A percentile compares a stretch with the other conserved stretches of the same genome.
phyloP scores from a whole-genome alignment of 2,113 vertebrate genomes.

The Otocyon megalotis region DNA sequence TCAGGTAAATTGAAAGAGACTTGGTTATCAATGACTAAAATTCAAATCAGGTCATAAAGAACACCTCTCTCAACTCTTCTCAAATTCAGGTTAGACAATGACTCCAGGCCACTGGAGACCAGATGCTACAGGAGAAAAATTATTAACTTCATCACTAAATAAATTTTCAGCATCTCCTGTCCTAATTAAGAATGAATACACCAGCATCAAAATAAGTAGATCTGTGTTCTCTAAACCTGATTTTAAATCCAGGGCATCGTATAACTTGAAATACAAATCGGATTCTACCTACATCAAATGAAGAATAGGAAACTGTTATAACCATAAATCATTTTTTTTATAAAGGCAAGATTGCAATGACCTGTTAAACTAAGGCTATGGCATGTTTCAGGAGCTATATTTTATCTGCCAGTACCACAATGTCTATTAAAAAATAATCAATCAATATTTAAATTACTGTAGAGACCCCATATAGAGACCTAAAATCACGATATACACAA shows the following conservation, averaged over 20 bases:
- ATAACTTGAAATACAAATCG: conserved; percentile 6
- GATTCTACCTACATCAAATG: background rate
- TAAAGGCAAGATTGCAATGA: background rate
- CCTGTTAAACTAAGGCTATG: background rate
- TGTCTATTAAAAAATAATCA: background rate
- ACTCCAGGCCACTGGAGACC: conserved; percentile 78
- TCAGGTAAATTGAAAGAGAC: conserved; percentile 53
- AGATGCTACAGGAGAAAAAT: conserved; percentile 68
- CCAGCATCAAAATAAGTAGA: conserved; percentile 76
- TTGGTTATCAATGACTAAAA: conserved; percentile 68
- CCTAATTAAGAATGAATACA: conserved; percentile 78
- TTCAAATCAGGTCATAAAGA: conserved; percentile 77
- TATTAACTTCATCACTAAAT: conserved; percentile 79
- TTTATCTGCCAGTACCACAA: background rate
- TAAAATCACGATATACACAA: background rate
- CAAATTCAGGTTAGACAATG: conserved; percentile 78
- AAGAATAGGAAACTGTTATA: background rate
- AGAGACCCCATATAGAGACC: background rate
- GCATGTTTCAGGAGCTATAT: background rate
- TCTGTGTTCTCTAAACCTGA: conserved; percentile 70
- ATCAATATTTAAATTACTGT: background rate
- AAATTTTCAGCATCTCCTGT: conserved; percentile 72
- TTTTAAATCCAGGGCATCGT: conserved; percentile 72
- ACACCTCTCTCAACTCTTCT: conserved; percentile 66
- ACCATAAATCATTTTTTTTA: conserved; percentile 11